phyloP scores from a whole-genome alignment of 2,888 invertebrate genomes.

The Selenia dentaria region DNA sequence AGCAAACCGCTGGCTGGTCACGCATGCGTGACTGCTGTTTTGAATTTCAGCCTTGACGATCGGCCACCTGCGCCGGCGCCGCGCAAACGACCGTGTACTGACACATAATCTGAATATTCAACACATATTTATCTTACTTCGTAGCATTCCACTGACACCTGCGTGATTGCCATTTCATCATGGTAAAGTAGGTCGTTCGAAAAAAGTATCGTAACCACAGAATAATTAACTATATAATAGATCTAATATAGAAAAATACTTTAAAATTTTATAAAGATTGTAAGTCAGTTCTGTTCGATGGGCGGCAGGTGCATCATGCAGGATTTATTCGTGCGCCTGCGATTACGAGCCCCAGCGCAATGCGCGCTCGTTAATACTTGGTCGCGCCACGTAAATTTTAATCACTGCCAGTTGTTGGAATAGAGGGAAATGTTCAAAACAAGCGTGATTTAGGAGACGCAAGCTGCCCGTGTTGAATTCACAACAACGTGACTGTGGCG shows the following conservation, averaged over 20 bases:
- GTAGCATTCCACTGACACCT: conserved; percentile 77
- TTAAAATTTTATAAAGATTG: conserved; percentile 24
- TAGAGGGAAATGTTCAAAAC: conserved; percentile 76
- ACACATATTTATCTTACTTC: conserved; percentile 75
- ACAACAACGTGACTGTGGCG: conserved; percentile 36
- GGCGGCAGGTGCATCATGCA: conserved; percentile 77
- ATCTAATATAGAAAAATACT: no score
- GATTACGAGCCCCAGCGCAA: conserved; percentile 68
- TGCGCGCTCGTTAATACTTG: conserved; percentile 81
- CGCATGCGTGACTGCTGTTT: conserved; percentile 83
- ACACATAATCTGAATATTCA: conserved; percentile 83
- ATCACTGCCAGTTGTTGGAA: conserved; percentile 81
- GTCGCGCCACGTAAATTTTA: conserved; percentile 82
- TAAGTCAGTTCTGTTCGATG: conserved; percentile 34
- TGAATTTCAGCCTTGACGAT: conserved; percentile 85
- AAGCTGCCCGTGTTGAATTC: conserved; percentile 58
- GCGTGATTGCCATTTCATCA: conserved; percentile 67
- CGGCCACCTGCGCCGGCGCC: conserved; percentile 87
- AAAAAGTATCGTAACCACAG: conserved; percentile 17
- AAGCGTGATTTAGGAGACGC: conserved; percentile 77
- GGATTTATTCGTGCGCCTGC: conserved; percentile 78
- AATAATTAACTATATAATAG: no score
- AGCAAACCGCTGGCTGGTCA: conserved; percentile 71
- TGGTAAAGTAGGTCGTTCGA: conserved; percentile 19
- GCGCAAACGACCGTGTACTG: conserved; percentile 84